Percentiles rank a stretch among this genome's conserved stretches.
phyloP scores from a whole-genome alignment of 1,140 invertebrate species.

The Camponotus pennsylvanicus region DNA sequence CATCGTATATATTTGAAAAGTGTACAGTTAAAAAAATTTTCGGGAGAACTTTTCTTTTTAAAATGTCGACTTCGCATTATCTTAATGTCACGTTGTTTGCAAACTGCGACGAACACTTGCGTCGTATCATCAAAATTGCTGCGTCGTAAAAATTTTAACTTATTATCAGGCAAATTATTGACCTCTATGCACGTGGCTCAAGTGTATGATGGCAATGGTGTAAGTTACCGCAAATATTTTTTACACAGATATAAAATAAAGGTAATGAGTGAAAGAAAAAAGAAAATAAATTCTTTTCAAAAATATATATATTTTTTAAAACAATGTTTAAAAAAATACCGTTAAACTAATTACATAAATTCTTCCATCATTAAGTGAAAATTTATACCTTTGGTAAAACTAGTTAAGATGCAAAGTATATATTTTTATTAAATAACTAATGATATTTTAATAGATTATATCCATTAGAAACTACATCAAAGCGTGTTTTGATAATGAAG shows the following conservation, averaged over 20 bases:
- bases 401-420: neutral
- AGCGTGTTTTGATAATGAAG: neutral
- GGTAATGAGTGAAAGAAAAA: neutral
- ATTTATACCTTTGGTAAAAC: neutral
- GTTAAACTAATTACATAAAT: neutral
- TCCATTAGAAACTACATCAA: neutral
- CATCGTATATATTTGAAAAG: neutral
- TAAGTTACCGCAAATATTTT: neutral
- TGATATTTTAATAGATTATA: neutral
- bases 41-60: neutral
- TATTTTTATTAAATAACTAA: constrained; percentile 1
- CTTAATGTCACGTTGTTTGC: constrained; percentile 25
- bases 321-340: neutral
- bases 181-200: constrained; percentile 16
- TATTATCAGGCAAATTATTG: constrained; percentile 43
- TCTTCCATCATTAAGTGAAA: neutral
- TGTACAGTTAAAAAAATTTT: neutral
- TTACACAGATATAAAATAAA: neutral
- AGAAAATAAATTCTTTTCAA: neutral
- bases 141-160: constrained; percentile 33
- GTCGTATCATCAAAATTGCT: constrained; percentile 31
- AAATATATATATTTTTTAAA: neutral
- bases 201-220: neutral
- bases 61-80: constrained; percentile 1
- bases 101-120: constrained; percentile 24